These are phyloP conservation scores for Coreius guichenoti DNA, from an alignment of 2,797 vertebrate species.

Conservation along the genomic window DNA sequence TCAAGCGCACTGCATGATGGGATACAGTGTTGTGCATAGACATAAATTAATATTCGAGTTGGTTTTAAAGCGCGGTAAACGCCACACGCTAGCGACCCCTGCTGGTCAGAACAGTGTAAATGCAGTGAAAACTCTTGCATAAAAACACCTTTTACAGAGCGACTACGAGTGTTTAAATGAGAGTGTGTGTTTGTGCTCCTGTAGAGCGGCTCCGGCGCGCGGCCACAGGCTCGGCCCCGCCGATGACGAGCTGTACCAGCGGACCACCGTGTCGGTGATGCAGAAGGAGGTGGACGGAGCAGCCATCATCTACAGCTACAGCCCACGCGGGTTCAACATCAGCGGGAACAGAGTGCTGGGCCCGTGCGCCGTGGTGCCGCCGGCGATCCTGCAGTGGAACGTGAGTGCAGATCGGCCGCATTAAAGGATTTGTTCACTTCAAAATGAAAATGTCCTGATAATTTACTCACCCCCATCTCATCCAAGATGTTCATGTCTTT, in stretches of 20 bases:
- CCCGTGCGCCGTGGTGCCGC: conserved; percentile 88
- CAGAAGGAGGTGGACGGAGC: conserved; percentile 75
- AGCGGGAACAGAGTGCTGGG: conserved; percentile 84
- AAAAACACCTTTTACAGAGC: too few species aligned
- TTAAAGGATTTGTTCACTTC: too few species aligned
- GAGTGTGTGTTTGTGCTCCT: conserved; percentile 1
- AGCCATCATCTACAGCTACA: conserved; percentile 83
- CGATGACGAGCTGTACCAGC: conserved; percentile 88
- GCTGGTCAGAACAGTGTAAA: too few species aligned
- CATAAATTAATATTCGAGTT: too few species aligned
- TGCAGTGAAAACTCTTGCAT: too few species aligned
- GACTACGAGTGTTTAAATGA: rapidly evolving
- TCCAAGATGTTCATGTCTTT: too few species aligned
- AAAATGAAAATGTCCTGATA: too few species aligned
- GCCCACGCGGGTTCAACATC: conserved; percentile 82
- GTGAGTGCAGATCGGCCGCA: conserved; percentile 65
- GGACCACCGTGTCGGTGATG: conserved; percentile 80
- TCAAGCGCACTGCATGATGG: background rate
- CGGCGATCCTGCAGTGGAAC: conserved; percentile 92
- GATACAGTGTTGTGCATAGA: background rate
- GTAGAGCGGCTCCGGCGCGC: conserved; percentile 76
- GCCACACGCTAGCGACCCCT: too few species aligned
- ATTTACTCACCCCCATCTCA: too few species aligned
- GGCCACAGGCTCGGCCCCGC: conserved; percentile 80
- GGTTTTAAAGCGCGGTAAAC: too few species aligned